phyloP scores from a whole-genome alignment of 2,113 vertebrate genomes.

The Malurus alboscapulatus region DNA sequence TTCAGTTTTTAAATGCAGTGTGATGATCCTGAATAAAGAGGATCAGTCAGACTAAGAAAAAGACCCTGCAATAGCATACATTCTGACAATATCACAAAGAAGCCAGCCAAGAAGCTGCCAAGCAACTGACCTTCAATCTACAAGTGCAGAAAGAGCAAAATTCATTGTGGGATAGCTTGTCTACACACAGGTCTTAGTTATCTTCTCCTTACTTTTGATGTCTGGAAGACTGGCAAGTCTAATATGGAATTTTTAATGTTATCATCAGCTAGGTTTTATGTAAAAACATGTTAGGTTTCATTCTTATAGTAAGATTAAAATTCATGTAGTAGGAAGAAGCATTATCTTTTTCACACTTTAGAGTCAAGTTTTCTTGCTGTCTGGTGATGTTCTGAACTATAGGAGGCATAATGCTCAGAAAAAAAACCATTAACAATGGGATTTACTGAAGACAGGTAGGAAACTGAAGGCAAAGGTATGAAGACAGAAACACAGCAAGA shows the following conservation, averaged over 20 bases:
- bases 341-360: background rate
- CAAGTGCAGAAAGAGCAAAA: background rate
- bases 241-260: background rate
- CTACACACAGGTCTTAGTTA: background rate
- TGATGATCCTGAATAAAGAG: background rate
- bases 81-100: rapidly evolving
- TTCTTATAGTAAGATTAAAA: background rate
- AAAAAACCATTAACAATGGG: background rate
- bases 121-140: background rate
- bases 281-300: background rate
- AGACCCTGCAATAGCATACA: rapidly evolving
- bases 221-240: background rate
- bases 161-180: background rate
- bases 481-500: background rate
- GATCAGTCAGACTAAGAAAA: background rate
- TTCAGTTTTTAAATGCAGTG: background rate
- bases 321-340: background rate
- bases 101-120: background rate
- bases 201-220: background rate
- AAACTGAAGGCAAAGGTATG: background rate
- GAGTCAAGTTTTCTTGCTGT: background rate
- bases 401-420: background rate
- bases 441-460: background rate
- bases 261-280: background rate
- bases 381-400: background rate